Evolutionary conservation across 2,888 invertebrate species (phyloP).

Genomic region (Dicyrtoma fusca): DNA sequence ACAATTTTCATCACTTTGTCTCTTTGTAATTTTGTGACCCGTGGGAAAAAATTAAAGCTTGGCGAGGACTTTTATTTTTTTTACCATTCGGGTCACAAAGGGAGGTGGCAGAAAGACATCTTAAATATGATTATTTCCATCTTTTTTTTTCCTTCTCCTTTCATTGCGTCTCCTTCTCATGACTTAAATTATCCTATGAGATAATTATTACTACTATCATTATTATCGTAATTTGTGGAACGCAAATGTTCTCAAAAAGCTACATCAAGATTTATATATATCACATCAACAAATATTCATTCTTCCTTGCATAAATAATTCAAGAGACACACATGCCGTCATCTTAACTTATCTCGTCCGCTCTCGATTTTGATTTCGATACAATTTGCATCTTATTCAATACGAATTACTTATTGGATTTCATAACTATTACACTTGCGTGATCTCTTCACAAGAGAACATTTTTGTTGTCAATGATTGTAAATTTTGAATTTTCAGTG

Average conservation of each 20-base stretch:
- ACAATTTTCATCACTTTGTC: conserved; percentile 13
- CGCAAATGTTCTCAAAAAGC: conserved; percentile 26
- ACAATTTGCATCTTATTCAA: neutral
- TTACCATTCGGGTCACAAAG: conserved; percentile 14
- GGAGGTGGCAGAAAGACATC: conserved; percentile 27
- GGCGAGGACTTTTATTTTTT: neutral
- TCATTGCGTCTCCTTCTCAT: neutral
- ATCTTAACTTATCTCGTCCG: too few relatives aligned
- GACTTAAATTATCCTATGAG: neutral
- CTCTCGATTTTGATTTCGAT: too few relatives aligned
- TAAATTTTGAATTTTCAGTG: too few relatives aligned
- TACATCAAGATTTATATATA: conserved; percentile 31
- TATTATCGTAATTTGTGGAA: conserved; percentile 25
- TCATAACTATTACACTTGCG: too few relatives aligned
- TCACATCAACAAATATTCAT: conserved; percentile 29
- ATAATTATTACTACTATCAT: conserved; percentile 10
- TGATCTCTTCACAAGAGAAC: too few relatives aligned
- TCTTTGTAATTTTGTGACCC: conserved; percentile 4
- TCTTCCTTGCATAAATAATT: conserved; percentile 16
- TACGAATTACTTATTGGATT: neutral
- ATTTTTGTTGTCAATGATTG: too few relatives aligned
- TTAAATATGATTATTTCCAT: conserved; percentile 18
- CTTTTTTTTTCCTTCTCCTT: conserved; percentile 13
- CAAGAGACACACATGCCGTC: conserved; percentile 15
- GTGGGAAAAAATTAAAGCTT: neutral